Conservation (phyloP, 2,797 vertebrate species). For the Coranthus polyacanthus region DNA sequence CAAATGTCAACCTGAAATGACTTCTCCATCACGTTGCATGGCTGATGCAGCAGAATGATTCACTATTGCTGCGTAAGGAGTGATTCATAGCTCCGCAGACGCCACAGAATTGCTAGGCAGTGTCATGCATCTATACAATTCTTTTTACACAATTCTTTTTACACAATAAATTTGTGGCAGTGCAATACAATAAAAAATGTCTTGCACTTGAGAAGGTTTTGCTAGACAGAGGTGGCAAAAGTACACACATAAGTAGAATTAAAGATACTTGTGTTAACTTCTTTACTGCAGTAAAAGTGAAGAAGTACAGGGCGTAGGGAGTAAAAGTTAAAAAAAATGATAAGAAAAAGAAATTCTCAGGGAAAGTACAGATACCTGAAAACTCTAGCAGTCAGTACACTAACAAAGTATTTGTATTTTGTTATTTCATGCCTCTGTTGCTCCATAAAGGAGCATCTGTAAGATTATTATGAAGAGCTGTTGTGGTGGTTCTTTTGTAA, state of each 20-base stretch:
- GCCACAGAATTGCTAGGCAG: background rate
- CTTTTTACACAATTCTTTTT: background rate
- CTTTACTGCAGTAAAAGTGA: no score
- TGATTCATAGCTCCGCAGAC: conserved; percentile 15
- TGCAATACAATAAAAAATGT: background rate
- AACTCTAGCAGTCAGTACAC: no score
- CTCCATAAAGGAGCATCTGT: no score
- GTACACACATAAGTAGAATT: no score
- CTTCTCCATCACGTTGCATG: background rate
- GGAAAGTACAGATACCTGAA: no score
- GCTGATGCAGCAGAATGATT: background rate
- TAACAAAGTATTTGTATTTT: no score
- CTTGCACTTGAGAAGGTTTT: background rate
- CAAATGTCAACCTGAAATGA: background rate
- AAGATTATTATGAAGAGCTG: background rate
- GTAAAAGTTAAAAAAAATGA: no score
- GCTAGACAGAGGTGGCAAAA: background rate
- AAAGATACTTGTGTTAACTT: no score
- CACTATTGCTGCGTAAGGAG: background rate
- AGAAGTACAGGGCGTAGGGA: no score
- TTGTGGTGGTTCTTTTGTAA: background rate
- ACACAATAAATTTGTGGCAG: background rate
- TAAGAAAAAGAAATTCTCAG: no score
- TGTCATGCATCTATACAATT: background rate
- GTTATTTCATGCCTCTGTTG: no score